A percentile compares a stretch with the other conserved stretches of the same genome.
These are phyloP conservation scores for Eulacestoma nigropectus DNA, from an alignment of 2,113 vertebrate genomes.

Conservation along the genomic window DNA sequence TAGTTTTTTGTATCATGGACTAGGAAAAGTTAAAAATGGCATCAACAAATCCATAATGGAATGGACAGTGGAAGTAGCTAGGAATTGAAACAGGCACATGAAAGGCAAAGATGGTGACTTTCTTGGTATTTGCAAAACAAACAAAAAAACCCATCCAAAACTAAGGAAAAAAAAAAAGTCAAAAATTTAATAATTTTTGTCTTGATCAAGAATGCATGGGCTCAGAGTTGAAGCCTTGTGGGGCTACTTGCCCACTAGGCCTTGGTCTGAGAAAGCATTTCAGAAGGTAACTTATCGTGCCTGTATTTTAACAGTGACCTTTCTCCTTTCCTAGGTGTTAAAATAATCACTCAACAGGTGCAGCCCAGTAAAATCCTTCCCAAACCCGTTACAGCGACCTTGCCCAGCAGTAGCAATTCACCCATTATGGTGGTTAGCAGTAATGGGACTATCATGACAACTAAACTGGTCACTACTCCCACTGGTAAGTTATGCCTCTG, in stretches of 20 bases:
- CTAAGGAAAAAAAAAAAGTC: neutral
- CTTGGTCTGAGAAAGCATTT: constrained; percentile 50
- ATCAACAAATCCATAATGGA: neutral
- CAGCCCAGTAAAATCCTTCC: constrained; percentile 99
- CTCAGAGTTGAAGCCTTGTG: constrained; percentile 34
- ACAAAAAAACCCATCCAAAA: neutral
- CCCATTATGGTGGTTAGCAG: constrained; percentile 99
- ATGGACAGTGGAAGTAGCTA: neutral
- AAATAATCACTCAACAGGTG: constrained; percentile 99
- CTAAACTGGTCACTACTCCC: constrained; percentile 92
- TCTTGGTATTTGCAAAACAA: neutral
- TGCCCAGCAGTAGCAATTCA: constrained; percentile 90
- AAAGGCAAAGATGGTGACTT: neutral
- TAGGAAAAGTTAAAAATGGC: neutral
- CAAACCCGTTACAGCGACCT: constrained; percentile 88
- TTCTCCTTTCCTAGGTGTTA: constrained; percentile 86
- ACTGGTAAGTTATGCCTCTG: constrained; percentile 80
- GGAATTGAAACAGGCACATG: constrained; percentile 38
- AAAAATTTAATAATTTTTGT: neutral
- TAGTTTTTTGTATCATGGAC: neutral
- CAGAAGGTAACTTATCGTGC: constrained; percentile 53
- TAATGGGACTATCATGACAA: constrained; percentile 98
- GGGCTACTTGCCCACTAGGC: constrained; percentile 37
- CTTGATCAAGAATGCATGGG: neutral
- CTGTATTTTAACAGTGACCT: constrained; percentile 63